Evolutionary conservation across 92 coral and sea anemone genomes (phyloP), one percentile per base, ranked within the genome.

Genomic region (Micromussa lordhowensis): DNA sequence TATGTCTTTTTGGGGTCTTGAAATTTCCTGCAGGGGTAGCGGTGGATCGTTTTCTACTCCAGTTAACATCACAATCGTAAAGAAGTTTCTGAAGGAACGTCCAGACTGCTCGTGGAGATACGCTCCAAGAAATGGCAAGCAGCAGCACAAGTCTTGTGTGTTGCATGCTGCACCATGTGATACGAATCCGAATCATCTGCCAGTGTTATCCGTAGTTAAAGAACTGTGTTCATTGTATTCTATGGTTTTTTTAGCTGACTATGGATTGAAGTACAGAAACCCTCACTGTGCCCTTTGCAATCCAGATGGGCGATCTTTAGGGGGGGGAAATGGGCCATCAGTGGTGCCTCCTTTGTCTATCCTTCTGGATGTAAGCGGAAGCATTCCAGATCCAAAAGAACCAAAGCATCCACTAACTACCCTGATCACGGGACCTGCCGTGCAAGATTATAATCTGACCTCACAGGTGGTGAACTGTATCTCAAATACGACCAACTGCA

Each of bases 261-360:
- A 18, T 22, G 5, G 28, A 17, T 1, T 12, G 3, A 26, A 1
- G 44, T 79, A 74, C 61, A 74, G 81, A 59, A 84, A 84, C 28
- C 88, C 88, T 26, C 88, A 84, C 3, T 84, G 88, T 84, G 88
- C 88, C 18, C 53, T 84, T n/a, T 84, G 88, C 22, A 75, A 84
- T 35, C 81, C 58, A 0, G 58, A 55, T 0, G 88, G 81, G n/a
- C 17, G 31, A 19, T 81, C 44, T 9, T 34, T 34, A 31, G 75
- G 22, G 3, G 12, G 3, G 0, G 11, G 14, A 3, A n/a, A 40
- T 4, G 13, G 0, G 3, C 8, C 1, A 11, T n/a, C 59, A 64
- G 2, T 26, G 11, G 14, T 1, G 0, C 58, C 80, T 32, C 73
- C 59, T 4, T 28, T 58, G 29, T 32, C 80, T 57, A 36, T 84